Evolutionary conservation across 2,113 vertebrate genomes (phyloP).

Genomic region (Noturus placidus): DNA sequence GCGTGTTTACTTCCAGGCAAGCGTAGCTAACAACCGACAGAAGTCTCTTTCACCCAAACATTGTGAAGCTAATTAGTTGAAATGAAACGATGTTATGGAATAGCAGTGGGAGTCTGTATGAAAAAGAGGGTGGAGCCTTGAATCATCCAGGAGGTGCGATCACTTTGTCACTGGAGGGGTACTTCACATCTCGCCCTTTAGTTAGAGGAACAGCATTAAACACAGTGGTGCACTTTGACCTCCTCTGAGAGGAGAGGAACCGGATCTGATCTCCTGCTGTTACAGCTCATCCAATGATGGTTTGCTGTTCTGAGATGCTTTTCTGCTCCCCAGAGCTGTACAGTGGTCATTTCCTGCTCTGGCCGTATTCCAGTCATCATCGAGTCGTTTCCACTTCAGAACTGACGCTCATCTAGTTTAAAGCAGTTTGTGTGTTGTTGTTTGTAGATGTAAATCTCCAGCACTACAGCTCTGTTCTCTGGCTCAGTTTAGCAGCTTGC

Average conservation of each 20-base stretch:
- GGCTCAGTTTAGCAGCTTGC: neutral
- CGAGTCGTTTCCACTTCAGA: too few species aligned
- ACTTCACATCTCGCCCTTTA: neutral
- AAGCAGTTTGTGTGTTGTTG: neutral
- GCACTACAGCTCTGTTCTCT: neutral
- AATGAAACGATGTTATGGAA: neutral
- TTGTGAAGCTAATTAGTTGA: neutral
- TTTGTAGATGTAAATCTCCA: neutral
- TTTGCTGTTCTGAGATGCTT: neutral
- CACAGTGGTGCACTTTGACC: neutral
- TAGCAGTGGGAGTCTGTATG: neutral
- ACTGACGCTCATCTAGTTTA: too few species aligned
- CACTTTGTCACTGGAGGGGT: neutral
- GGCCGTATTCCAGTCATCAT: too few species aligned
- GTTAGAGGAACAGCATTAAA: neutral
- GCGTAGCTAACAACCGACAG: neutral
- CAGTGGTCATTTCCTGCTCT: neutral
- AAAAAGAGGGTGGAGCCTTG: neutral
- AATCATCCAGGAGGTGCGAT: neutral
- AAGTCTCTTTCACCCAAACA: neutral
- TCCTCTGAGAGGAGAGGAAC: neutral
- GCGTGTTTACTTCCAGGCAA: neutral
- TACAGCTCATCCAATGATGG: neutral
- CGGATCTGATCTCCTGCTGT: neutral
- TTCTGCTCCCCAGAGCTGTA: neutral